Base-by-base conservation (phyloP, 1,140 invertebrate genomes). In the Drosophila virilis region DNA sequence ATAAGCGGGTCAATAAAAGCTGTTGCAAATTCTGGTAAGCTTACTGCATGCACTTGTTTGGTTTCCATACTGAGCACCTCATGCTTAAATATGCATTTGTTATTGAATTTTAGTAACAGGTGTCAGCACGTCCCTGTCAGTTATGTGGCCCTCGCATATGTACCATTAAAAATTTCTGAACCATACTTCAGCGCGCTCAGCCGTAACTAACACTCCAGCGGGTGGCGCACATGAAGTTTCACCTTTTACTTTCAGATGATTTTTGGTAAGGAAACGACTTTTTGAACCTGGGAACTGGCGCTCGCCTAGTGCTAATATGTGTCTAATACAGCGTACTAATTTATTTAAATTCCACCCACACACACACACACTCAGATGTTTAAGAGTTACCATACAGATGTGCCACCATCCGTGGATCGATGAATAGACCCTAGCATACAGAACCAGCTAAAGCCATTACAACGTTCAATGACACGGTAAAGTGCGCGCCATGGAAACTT, bases 391-490 rank as follows among this genome's bases (percentile, higher is more conserved):
- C 51, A 55, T 40, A 15, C 50, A 51, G 40, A 64, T 43, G 42
- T 50, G 42, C 45, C 35, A 66, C 55, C 64, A 74, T 62, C 71
- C 77, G 57, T 45, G 33, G 40, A 32, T 71, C 42, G 52, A 74
- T 45, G 50, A 48, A 37, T 17, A 59, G 59, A 61, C 62, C 76
- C 51, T 78, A 70, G 69, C 57, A 83, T 73, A 71, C 65, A 86
- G 61, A 51, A 58, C 43, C 59, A 58, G 73, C 69, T 67, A 64
- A 86, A 81, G 78, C 79, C 76, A 79, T 88, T 79, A 82, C 76
- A 86, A 66, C 83, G 83, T 86, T 86, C 83, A 86, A 86, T 88
- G 79, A 83, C 79, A 86, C 76, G 83, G 82, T 72, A 86, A 82
- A 82, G 83, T 82, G 75, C 78, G 78, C 83, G 68, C 57, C 60